A percentile compares a stretch with the other conserved stretches of the same genome.
These are phyloP conservation scores for Hylaeus anthracinus DNA, from an alignment of 1,140 invertebrate genomes.

Conservation along the genomic window DNA sequence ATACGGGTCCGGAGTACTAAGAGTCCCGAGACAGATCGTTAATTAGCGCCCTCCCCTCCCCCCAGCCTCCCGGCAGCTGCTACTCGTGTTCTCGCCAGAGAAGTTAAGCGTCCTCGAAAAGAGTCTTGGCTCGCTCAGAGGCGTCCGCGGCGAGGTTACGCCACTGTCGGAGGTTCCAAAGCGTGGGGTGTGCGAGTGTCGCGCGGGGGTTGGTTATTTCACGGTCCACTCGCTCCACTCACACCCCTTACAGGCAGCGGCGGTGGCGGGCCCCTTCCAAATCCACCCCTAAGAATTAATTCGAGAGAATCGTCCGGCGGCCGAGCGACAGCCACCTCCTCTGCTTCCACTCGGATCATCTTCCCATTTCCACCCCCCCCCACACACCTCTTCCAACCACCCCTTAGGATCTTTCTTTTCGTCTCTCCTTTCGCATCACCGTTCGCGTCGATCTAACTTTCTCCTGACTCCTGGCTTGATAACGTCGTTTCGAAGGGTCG, in stretches of 20 bases:
- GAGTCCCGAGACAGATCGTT: slow-evolving; percentile 45
- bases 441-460: slow-evolving; percentile 71
- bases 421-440: slow-evolving; percentile 60
- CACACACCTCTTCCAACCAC: not conserved
- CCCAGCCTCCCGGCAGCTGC: not conserved
- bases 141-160: slow-evolving; percentile 66
- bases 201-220: slow-evolving; percentile 80
- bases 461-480: slow-evolving; percentile 67
- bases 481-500: slow-evolving; percentile 60
- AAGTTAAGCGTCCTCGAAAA: slow-evolving; percentile 33
- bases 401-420: slow-evolving; percentile 34
- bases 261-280: slow-evolving; percentile 67
- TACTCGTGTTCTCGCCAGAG: slow-evolving; percentile 7
- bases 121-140: slow-evolving; percentile 10
- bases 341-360: slow-evolving; percentile 51
- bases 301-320: slow-evolving; percentile 79
- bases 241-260: slow-evolving; percentile 69
- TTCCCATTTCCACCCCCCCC: slow-evolving; percentile 24
- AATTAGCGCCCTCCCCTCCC: slow-evolving; percentile 30
- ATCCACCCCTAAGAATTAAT: slow-evolving; percentile 81
- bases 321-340: slow-evolving; percentile 73
- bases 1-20: not conserved
- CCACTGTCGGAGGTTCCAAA: slow-evolving; percentile 68
- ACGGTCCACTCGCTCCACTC: slow-evolving; percentile 79
- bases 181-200: slow-evolving; percentile 70